A percentile compares a stretch with the other conserved stretches of the same genome.
These are phyloP conservation scores for Sminthurinus aureus DNA, from an alignment of 2,888 invertebrate species.

Conservation along the genomic window DNA sequence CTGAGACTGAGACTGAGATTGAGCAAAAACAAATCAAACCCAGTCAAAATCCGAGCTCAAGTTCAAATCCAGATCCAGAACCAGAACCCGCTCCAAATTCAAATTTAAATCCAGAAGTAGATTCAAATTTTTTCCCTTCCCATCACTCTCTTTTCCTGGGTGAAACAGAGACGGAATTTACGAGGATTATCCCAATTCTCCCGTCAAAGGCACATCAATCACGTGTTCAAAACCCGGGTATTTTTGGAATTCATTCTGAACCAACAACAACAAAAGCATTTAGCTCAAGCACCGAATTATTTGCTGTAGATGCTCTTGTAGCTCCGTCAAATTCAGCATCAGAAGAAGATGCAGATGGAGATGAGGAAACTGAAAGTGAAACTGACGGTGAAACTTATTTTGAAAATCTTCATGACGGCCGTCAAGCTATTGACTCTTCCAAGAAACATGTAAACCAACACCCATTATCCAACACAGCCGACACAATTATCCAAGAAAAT, in stretches of 20 bases:
- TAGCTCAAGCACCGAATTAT: conserved; percentile 3
- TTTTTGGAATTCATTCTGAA: neutral
- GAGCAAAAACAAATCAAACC: neutral
- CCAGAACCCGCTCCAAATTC: neutral
- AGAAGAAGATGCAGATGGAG: conserved; percentile 24
- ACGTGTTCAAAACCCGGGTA: neutral
- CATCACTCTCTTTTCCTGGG: neutral
- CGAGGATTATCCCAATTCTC: neutral
- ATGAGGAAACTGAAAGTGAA: conserved; percentile 17
- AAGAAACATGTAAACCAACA: neutral
- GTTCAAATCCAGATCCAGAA: neutral
- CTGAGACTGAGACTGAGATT: neutral
- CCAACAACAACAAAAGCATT: neutral
- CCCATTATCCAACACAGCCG: too few species aligned
- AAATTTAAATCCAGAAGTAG: neutral
- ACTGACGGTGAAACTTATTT: neutral
- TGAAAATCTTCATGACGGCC: too few species aligned
- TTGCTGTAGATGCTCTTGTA: neutral
- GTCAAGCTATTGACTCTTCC: too few species aligned
- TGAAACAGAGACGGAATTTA: neutral
- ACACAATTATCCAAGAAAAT: neutral
- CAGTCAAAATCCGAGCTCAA: neutral
- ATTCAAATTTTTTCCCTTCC: neutral
- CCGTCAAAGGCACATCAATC: neutral
- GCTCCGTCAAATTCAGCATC: neutral